Conservation (phyloP, 2,888 invertebrate species). For the Leucoma salicis region DNA sequence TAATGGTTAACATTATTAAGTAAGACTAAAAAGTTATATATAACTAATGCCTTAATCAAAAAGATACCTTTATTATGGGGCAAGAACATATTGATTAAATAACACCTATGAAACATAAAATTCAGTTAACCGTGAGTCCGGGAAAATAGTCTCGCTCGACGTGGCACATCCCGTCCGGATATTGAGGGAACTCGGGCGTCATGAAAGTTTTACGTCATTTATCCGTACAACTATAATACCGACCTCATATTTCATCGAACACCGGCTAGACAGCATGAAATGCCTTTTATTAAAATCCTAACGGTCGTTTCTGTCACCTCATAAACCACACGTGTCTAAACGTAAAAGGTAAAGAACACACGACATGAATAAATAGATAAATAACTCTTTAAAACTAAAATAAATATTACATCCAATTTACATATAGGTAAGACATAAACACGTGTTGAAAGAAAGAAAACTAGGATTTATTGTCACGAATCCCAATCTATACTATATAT, state of each 20-base stretch:
- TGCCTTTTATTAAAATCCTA: slow-evolving; percentile 42
- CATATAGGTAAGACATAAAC: too few species aligned
- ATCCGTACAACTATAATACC: slow-evolving; percentile 44
- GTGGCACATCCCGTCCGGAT: slow-evolving; percentile 37
- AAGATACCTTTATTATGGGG: background rate
- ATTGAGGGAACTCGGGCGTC: slow-evolving; percentile 40
- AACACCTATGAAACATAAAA: slow-evolving; percentile 30
- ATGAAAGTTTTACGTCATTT: slow-evolving; percentile 55
- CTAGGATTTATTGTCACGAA: too few species aligned
- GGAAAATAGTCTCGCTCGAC: slow-evolving; percentile 22
- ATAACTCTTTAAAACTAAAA: too few species aligned
- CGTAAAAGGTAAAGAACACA: slow-evolving; percentile 22
- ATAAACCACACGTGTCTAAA: slow-evolving; percentile 38
- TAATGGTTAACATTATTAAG: too few species aligned
- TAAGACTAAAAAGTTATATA: too few species aligned
- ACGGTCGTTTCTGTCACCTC: slow-evolving; percentile 40
- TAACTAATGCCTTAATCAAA: too few species aligned
- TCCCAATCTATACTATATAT: too few species aligned
- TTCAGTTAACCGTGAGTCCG: slow-evolving; percentile 34
- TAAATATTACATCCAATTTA: too few species aligned
- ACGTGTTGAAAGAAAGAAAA: too few species aligned
- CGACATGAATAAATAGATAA: slow-evolving; percentile 14
- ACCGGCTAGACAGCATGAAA: slow-evolving; percentile 28
- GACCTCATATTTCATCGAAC: slow-evolving; percentile 45
- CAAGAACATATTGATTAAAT: slow-evolving; percentile 7